Percentiles rank a stretch among this genome's conserved stretches.
These are phyloP conservation scores for Cyrtodaria siliqua DNA, from an alignment of 2,888 invertebrate genomes.

Conservation along the genomic window DNA sequence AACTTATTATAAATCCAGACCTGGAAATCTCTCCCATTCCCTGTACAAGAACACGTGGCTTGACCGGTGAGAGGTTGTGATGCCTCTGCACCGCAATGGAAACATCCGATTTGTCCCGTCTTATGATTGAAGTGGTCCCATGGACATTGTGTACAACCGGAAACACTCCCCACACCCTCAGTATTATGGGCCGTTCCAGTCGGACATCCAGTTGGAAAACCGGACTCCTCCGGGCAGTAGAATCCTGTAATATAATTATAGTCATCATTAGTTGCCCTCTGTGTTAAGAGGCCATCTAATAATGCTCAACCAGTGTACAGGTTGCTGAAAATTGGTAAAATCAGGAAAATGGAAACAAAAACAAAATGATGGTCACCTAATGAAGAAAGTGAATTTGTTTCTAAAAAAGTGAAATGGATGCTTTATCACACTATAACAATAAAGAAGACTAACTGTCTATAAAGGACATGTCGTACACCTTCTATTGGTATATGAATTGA, in stretches of 20 bases:
- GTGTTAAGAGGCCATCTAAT: no score
- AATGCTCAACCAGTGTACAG: no score
- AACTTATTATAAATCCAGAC: slow-evolving; percentile 49
- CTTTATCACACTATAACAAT: no score
- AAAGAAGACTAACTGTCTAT: no score
- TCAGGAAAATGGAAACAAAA: no score
- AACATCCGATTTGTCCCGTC: slow-evolving; percentile 79
- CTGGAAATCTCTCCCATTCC: slow-evolving; percentile 84
- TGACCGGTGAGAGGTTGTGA: slow-evolving; percentile 75
- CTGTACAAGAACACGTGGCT: slow-evolving; percentile 78
- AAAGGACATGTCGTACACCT: no score
- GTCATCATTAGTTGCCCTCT: no score
- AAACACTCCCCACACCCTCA: slow-evolving; percentile 61
- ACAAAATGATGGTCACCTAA: no score
- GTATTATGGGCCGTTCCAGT: slow-evolving; percentile 75
- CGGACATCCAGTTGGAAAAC: slow-evolving; percentile 78
- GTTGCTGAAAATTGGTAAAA: no score
- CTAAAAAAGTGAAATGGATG: no score
- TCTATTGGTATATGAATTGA: no score
- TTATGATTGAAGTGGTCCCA: slow-evolving; percentile 80
- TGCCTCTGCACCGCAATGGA: slow-evolving; percentile 80
- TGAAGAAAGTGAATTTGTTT: no score
- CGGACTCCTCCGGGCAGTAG: slow-evolving; percentile 81
- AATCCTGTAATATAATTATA: slow-evolving; percentile 76
- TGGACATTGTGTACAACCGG: slow-evolving; percentile 76